Conservation (phyloP, 2,888 invertebrate species). For the Cheilosia scutellata region DNA sequence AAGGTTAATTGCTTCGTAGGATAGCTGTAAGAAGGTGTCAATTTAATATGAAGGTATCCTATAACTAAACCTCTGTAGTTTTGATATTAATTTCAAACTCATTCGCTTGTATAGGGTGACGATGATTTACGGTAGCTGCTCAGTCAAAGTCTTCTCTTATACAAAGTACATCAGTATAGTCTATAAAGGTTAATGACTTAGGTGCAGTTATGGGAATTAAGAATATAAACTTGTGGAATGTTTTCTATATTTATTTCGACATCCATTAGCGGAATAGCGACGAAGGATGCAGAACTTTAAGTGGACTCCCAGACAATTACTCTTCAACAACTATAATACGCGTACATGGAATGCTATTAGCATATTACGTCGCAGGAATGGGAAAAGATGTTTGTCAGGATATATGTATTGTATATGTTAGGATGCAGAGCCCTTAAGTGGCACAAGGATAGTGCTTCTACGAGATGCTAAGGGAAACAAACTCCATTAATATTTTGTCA, state of each 20-base stretch:
- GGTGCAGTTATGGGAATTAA: background rate
- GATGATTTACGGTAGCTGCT: too few relatives aligned
- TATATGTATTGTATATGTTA: background rate
- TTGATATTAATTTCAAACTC: too few relatives aligned
- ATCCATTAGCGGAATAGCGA: conserved; percentile 38
- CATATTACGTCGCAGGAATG: conserved; percentile 33
- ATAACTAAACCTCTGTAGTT: too few relatives aligned
- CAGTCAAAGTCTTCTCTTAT: too few relatives aligned
- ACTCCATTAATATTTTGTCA: conserved; percentile 68
- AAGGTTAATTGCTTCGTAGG: too few relatives aligned
- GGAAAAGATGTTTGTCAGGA: background rate
- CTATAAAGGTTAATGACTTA: too few relatives aligned
- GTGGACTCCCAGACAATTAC: conserved; percentile 70
- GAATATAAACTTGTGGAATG: background rate
- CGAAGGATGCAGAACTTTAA: conserved; percentile 59
- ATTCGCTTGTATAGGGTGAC: too few relatives aligned
- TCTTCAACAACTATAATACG: conserved; percentile 16
- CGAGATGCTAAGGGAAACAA: conserved; percentile 45
- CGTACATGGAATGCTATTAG: conserved; percentile 51
- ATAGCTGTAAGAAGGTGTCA: too few relatives aligned
- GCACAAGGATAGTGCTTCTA: conserved; percentile 56
- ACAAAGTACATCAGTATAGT: too few relatives aligned
- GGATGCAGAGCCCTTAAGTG: conserved; percentile 46
- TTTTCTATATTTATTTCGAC: background rate
- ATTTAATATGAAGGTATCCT: too few relatives aligned